Percentiles rank a stretch among this genome's conserved stretches.
Conservation (phyloP, 2,113 vertebrate species). For the Columbina picui region DNA sequence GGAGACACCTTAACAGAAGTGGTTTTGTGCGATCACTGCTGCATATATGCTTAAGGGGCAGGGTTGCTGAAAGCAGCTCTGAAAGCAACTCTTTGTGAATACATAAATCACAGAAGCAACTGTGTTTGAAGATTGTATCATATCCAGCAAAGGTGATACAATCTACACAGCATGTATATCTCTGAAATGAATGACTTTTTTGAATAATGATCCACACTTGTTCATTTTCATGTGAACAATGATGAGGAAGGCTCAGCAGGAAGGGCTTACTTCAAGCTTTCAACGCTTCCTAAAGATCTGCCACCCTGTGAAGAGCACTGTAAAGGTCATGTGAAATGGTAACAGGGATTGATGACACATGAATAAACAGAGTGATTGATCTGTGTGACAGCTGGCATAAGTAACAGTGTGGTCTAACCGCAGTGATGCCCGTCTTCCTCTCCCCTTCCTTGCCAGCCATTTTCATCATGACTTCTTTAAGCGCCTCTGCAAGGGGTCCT, state of each 20-base stretch:
- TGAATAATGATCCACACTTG: not conserved
- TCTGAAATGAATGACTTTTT: conserved; percentile 10
- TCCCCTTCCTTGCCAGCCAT: not conserved
- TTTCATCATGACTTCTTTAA: not conserved
- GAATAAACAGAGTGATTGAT: not conserved
- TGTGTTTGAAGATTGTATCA: not conserved
- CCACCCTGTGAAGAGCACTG: not conserved
- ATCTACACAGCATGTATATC: not conserved
- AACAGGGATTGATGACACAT: not conserved
- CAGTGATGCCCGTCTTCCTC: not conserved
- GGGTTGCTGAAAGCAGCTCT: conserved; percentile 4
- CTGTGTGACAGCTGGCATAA: not conserved
- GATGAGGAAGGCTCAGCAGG: not conserved
- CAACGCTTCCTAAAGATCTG: not conserved
- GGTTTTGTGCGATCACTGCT: not conserved
- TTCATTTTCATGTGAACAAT: not conserved
- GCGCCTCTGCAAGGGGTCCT: not conserved
- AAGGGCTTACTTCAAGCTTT: not conserved
- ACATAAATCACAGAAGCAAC: not conserved
- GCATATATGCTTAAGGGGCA: conserved; percentile 23
- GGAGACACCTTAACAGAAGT: not conserved
- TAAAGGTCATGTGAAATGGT: not conserved
- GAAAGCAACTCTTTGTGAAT: not conserved
- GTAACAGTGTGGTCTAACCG: not conserved
- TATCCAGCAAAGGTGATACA: not conserved